Base-by-base conservation (phyloP, 1,140 invertebrate species). In the Apis cerana region DNA sequence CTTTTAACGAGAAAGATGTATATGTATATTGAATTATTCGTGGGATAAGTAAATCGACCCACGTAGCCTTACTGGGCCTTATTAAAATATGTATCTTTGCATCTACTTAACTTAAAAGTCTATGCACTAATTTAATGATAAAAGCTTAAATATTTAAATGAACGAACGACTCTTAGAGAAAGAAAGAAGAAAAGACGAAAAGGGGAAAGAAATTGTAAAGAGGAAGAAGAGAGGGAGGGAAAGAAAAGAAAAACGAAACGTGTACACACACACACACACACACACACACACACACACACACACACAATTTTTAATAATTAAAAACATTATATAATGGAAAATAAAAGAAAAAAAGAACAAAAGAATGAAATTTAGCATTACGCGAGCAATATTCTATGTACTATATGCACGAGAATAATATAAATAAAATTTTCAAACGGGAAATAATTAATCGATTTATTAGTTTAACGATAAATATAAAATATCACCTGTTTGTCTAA, bases 11-110 rank as follows among this genome's bases (percentile, higher is more conserved):
- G 61, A 71, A 83, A 71, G 64, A 80, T 33, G 50, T 85, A 83
- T 82, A 83, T 82, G 85, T 92, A 91, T 91, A 91, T 93, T 92
- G 89, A 90, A 94, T 93, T 92, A 91, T 68, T 68, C 92, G 92
- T 93, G 92, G 93, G 92, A 90, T 88, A 89, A 43, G 87, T 91
- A 92, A 80, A 81, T 91, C 91, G 71, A 93, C 90, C 93, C 93
- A 94, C 93, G 91, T 90, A 94, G 93, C 93, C 93, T 94, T 94
- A 94, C 93, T 94, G 90, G 93, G 93, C 93, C 93, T 94, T 94
- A 94, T 92, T 94, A 94, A 94, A 90, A 90, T 93, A 94, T 93
- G 92, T 94, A 94, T 93, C 92, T 92, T 93, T 90, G 89, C 93
- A 93, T 93, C 91, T 92, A 92, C 88, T 92, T 91, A 93, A 92